Conservation (phyloP, 1,140 invertebrate genomes). For the Euglossa dilemma region DNA sequence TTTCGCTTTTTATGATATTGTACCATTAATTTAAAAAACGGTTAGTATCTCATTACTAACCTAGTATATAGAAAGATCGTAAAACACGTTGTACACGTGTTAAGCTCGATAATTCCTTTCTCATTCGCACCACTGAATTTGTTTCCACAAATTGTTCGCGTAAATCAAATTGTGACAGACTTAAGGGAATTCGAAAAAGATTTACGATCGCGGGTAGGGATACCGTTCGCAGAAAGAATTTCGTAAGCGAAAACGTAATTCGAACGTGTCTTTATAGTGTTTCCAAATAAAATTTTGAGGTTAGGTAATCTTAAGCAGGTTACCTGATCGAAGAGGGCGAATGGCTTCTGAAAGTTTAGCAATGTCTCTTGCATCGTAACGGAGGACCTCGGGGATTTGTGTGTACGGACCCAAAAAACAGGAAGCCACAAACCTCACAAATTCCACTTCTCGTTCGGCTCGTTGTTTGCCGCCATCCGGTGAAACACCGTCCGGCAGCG, state of each 20-base stretch:
- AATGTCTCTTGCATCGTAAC: constrained; percentile 61
- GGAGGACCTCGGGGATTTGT: constrained; percentile 75
- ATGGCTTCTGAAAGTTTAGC: constrained; percentile 65
- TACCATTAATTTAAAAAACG: no score
- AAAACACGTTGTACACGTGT: no score
- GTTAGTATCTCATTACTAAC: no score
- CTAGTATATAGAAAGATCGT: no score
- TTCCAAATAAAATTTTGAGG: background rate
- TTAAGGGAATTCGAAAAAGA: background rate
- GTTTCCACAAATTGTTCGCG: no score
- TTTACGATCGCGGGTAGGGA: background rate
- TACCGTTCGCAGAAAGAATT: background rate
- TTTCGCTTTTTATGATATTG: no score
- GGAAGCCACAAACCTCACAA: constrained; percentile 78
- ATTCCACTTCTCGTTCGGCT: constrained; percentile 77
- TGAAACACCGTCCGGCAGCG: constrained; percentile 52
- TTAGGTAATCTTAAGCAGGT: constrained; percentile 13
- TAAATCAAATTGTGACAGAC: background rate
- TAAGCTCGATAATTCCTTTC: no score
- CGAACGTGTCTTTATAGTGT: no score
- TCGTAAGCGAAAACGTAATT: background rate
- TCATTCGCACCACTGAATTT: no score
- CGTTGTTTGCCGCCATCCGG: constrained; percentile 69
- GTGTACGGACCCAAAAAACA: constrained; percentile 75
- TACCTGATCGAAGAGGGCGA: constrained; percentile 71